Percentiles rank a stretch among this genome's conserved stretches.
phyloP scores from a whole-genome alignment of 2,113 vertebrate genomes.

The Nerophis lumbriciformis region DNA sequence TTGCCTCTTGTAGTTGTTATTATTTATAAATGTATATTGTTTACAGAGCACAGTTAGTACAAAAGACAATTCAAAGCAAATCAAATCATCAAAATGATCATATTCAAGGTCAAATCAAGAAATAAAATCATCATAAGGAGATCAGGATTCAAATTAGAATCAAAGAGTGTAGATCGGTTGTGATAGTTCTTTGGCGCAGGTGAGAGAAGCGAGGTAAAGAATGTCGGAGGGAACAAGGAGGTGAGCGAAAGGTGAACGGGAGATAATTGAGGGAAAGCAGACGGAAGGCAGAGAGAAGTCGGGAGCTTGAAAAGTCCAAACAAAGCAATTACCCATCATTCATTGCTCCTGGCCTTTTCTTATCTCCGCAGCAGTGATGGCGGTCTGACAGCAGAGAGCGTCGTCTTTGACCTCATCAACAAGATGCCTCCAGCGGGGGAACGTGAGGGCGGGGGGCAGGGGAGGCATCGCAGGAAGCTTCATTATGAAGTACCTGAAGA shows the following conservation, averaged over 20 bases:
- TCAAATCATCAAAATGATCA: too few relatives aligned
- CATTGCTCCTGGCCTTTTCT: conserved; percentile 1
- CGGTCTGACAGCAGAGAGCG: background rate
- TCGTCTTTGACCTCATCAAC: conserved; percentile 1
- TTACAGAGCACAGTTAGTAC: too few relatives aligned
- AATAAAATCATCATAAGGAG: too few relatives aligned
- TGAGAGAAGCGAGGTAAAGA: background rate
- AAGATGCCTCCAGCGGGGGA: background rate
- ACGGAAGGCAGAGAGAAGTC: background rate
- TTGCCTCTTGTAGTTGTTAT: too few relatives aligned
- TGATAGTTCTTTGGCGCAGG: background rate
- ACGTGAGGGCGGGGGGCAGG: background rate
- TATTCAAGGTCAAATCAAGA: too few relatives aligned
- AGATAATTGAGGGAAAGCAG: background rate
- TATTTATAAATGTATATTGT: too few relatives aligned
- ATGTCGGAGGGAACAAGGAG: background rate
- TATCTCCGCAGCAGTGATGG: background rate
- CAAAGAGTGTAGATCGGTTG: background rate
- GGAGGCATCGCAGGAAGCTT: background rate
- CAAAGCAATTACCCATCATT: background rate
- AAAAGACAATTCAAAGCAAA: too few relatives aligned
- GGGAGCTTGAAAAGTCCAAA: background rate
- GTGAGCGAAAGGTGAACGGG: background rate
- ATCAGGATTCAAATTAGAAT: background rate
- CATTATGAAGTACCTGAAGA: background rate